phyloP scores from a whole-genome alignment of 2,888 invertebrate species.

The Alloplasta piceator region DNA sequence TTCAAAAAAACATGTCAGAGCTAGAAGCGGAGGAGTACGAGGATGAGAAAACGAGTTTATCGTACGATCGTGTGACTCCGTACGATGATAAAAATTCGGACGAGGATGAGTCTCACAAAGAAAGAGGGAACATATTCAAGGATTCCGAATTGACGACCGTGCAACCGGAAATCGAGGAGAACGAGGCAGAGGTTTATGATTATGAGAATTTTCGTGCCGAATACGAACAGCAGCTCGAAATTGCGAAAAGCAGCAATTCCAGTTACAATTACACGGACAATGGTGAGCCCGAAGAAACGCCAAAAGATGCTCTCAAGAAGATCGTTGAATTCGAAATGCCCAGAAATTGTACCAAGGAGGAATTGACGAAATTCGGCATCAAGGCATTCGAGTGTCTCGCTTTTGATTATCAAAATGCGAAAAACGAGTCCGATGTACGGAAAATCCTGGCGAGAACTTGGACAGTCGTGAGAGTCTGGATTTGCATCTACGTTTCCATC shows the following conservation, averaged over 20 bases:
- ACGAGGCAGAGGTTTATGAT: slow-evolving; percentile 79
- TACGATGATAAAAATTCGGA: not conserved
- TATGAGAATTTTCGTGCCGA: slow-evolving; percentile 83
- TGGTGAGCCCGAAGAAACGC: slow-evolving; percentile 81
- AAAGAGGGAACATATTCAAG: not conserved
- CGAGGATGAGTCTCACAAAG: not conserved
- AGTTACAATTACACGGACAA: slow-evolving; percentile 82
- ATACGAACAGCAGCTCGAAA: slow-evolving; percentile 83
- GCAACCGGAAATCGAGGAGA: slow-evolving; percentile 62
- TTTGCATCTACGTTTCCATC: slow-evolving; percentile 82
- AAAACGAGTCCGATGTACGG: slow-evolving; percentile 67
- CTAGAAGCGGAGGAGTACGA: slow-evolving; percentile 42
- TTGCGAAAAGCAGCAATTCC: slow-evolving; percentile 78
- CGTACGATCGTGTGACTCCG: not conserved
- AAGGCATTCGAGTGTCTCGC: slow-evolving; percentile 82
- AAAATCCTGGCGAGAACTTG: slow-evolving; percentile 75
- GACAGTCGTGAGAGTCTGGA: slow-evolving; percentile 82
- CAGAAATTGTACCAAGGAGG: slow-evolving; percentile 84
- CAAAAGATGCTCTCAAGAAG: slow-evolving; percentile 78
- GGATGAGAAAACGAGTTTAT: slow-evolving; percentile 22
- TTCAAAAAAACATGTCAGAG: not conserved
- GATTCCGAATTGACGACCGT: slow-evolving; percentile 31
- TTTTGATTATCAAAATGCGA: slow-evolving; percentile 78
- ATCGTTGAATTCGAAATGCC: slow-evolving; percentile 79
- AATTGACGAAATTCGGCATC: slow-evolving; percentile 83